Conservation (phyloP, 2,888 invertebrate genomes). For the Ichneumoninae sp. region DNA sequence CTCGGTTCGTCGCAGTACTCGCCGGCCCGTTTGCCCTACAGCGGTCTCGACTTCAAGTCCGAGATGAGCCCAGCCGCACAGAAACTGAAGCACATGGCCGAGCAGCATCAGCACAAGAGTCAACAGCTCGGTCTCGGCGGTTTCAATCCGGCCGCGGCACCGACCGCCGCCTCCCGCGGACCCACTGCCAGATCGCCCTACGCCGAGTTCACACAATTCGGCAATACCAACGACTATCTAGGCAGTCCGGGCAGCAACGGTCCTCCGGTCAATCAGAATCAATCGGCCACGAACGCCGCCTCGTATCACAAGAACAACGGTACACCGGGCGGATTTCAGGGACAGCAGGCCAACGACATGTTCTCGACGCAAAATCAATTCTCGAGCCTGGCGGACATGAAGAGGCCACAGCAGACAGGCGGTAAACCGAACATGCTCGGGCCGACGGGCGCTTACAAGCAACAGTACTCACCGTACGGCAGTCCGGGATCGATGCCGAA, state of each 20-base stretch:
- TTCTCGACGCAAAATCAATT: slow-evolving; percentile 79
- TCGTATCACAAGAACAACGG: slow-evolving; percentile 80
- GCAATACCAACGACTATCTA: slow-evolving; percentile 84
- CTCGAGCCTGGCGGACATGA: slow-evolving; percentile 80
- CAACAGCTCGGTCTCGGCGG: slow-evolving; percentile 87
- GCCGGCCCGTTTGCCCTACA: slow-evolving; percentile 85
- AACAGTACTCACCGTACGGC: slow-evolving; percentile 89
- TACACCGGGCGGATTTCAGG: slow-evolving; percentile 53
- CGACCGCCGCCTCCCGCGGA: slow-evolving; percentile 83
- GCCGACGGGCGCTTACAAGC: slow-evolving; percentile 84
- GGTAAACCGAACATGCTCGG: slow-evolving; percentile 82
- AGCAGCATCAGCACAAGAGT: slow-evolving; percentile 96
- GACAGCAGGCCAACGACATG: slow-evolving; percentile 76
- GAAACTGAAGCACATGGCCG: slow-evolving; percentile 98
- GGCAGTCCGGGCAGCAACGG: slow-evolving; percentile 85
- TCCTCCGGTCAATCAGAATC: slow-evolving; percentile 76
- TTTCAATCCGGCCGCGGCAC: slow-evolving; percentile 84
- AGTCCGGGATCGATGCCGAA: slow-evolving; percentile 87
- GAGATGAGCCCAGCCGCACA: slow-evolving; percentile 97
- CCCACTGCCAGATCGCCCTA: slow-evolving; percentile 86
- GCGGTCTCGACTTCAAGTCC: slow-evolving; percentile 85
- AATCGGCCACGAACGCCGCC: slow-evolving; percentile 73
- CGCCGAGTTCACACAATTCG: slow-evolving; percentile 87
- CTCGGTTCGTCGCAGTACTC: slow-evolving; percentile 86
- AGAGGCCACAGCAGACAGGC: slow-evolving; percentile 83